These are phyloP conservation scores for Urocitellus parryii DNA, from an alignment of 2,113 vertebrate genomes.

Conservation along the genomic window DNA sequence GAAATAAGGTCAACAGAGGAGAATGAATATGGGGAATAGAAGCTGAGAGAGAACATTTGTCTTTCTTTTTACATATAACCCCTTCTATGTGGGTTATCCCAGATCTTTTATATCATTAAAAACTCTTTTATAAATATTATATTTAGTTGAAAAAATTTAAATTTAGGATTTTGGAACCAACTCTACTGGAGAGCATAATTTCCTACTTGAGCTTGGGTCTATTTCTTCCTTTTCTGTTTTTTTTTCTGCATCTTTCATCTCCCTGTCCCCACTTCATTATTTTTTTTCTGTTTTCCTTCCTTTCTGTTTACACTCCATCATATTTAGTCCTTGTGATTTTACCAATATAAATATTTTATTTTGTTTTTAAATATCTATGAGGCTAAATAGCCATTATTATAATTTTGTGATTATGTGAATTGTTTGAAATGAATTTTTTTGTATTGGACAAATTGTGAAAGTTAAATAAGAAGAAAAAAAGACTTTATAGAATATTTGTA, in stretches of 20 bases:
- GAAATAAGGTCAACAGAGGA: not conserved
- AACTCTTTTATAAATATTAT: not conserved
- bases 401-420: not conserved
- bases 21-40: not conserved
- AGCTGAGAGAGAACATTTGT: not conserved
- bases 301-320: not conserved
- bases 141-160: not conserved
- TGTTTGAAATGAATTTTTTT: not conserved
- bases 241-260: not conserved
- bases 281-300: not conserved
- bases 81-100: not conserved
- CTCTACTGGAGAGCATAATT: not conserved
- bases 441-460: constrained; percentile 13
- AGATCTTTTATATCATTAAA: not conserved
- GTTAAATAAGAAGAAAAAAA: not conserved
- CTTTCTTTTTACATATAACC: not conserved
- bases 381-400: not conserved
- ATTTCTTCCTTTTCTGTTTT: not conserved
- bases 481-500: not conserved
- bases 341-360: not conserved
- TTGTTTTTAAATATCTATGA: not conserved
- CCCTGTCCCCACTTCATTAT: not conserved
- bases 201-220: not conserved
- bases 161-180: not conserved
- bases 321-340: not conserved